Base-by-base conservation (phyloP, 2,888 invertebrate genomes). In the Synanthedon vespiformis region DNA sequence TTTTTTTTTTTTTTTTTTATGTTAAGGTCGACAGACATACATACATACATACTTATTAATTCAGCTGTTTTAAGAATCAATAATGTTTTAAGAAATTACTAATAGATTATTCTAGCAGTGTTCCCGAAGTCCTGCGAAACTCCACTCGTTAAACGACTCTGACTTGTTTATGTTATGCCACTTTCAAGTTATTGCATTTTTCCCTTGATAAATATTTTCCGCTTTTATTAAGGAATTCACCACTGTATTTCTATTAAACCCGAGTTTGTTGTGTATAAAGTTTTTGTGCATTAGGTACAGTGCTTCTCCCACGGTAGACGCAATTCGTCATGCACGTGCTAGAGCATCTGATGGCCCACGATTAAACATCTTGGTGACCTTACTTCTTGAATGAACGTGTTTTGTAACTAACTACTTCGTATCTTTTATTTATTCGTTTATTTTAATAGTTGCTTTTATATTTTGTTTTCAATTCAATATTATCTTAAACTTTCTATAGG, bases 251-350 rank as follows among this genome's bases (percentile, higher is more conserved):
- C 34, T 34, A 34, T 34, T 8, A 34, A 34, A 8, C 3, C 8
- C 34, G 10, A 34, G 34, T 1, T 34, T 8, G 34, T 34, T 34
- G 6, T 10, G 34, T 34, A 10, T 34, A 34, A 34, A 34, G 34
- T 8, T 34, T 34, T 34, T 34, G 34, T 8, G 34, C 2, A 34
- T 34, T 34, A 34, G 10, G 34, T 34, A 34, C 18, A 48, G 48
- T 61, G 50, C 69, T 71, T 84, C 82, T 86, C 85, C 84, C 86
- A 86, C 86, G 85, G 83, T 82, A 77, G 81, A 77, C 69, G 72
- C 74, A 68, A 85, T 86, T 83, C 70, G 82, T 78, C 74, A 78
- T 80, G 83, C 84, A 83, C 86, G 85, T 85, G 85, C 76, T 74
- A 72, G 72, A 69, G 81, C 82, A 85, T 83, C 77, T 76, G 84